Percentiles rank a stretch among this genome's conserved stretches.
Conservation (phyloP, 2,888 invertebrate species). For the Ophraella communa region DNA sequence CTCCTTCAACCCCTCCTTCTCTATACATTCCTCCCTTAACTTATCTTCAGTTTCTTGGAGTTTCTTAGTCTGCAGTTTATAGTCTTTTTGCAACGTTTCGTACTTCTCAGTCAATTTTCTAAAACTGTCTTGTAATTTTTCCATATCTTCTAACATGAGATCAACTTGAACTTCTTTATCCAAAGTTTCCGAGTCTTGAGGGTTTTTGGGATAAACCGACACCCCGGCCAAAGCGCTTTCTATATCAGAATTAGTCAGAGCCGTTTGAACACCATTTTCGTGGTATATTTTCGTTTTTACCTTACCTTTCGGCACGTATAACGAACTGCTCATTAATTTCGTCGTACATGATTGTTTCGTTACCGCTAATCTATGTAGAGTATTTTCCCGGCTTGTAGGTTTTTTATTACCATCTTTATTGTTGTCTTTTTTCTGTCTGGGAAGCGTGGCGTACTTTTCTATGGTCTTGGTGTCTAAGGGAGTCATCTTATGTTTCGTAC, state of each 20-base stretch:
- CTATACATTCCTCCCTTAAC: slow-evolving; percentile 73
- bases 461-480: slow-evolving; percentile 63
- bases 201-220: slow-evolving; percentile 50
- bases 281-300: slow-evolving; percentile 77
- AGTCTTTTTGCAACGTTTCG: slow-evolving; percentile 63
- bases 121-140: slow-evolving; percentile 67
- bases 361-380: slow-evolving; percentile 44
- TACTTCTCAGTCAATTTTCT: slow-evolving; percentile 68
- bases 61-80: slow-evolving; percentile 57
- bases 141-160: slow-evolving; percentile 69
- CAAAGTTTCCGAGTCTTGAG: slow-evolving; percentile 52
- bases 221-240: slow-evolving; percentile 74
- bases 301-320: slow-evolving; percentile 59
- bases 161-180: slow-evolving; percentile 60
- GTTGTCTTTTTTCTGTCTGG: slow-evolving; percentile 75
- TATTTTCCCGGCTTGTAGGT: slow-evolving; percentile 41
- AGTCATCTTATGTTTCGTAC: slow-evolving; percentile 48
- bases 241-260: slow-evolving; percentile 73
- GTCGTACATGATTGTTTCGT: slow-evolving; percentile 44
- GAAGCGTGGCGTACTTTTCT: slow-evolving; percentile 80
- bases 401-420: slow-evolving; percentile 39
- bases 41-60: slow-evolving; percentile 66
- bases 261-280: slow-evolving; percentile 80
- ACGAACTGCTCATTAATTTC: slow-evolving; percentile 50
- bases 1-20: slow-evolving; percentile 75